Conservation (phyloP, 2,113 vertebrate genomes). For the Sphaerodactylus townsendi region DNA sequence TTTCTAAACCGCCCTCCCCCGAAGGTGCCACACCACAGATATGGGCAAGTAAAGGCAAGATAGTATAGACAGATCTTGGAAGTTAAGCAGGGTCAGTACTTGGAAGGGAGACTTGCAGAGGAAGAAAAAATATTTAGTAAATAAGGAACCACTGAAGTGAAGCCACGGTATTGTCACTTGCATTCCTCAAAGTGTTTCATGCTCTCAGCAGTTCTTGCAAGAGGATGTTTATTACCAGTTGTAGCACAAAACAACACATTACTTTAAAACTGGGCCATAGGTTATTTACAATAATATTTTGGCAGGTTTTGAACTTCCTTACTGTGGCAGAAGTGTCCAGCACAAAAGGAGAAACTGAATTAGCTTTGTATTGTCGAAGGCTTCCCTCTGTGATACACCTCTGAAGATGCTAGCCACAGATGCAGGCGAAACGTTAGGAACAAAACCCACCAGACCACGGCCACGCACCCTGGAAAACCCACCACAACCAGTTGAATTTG, state of each 20-base stretch:
- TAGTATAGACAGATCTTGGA: no score
- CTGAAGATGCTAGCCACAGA: no score
- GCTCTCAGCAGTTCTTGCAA: not conserved
- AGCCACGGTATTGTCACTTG: not conserved
- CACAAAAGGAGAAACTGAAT: slow-evolving; percentile 22
- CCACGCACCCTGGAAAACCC: no score
- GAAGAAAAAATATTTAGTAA: not conserved
- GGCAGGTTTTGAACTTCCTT: slow-evolving; percentile 30
- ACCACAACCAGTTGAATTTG: no score
- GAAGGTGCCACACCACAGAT: no score
- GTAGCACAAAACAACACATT: not conserved
- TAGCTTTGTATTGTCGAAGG: no score
- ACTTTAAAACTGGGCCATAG: not conserved
- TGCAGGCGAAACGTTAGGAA: no score
- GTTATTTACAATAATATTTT: not conserved
- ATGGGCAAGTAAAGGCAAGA: no score
- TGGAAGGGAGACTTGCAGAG: not conserved
- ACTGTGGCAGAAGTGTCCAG: slow-evolving; percentile 2
- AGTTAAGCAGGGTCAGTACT: no score
- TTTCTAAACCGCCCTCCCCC: no score
- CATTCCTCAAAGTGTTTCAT: not conserved
- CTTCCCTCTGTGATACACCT: no score
- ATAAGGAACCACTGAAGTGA: not conserved
- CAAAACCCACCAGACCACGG: no score
- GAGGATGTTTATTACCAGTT: not conserved